Evolutionary conservation across 2,888 invertebrate genomes (phyloP), one percentile per base, ranked within the genome.

Genomic region (Mythimna vitellina): DNA sequence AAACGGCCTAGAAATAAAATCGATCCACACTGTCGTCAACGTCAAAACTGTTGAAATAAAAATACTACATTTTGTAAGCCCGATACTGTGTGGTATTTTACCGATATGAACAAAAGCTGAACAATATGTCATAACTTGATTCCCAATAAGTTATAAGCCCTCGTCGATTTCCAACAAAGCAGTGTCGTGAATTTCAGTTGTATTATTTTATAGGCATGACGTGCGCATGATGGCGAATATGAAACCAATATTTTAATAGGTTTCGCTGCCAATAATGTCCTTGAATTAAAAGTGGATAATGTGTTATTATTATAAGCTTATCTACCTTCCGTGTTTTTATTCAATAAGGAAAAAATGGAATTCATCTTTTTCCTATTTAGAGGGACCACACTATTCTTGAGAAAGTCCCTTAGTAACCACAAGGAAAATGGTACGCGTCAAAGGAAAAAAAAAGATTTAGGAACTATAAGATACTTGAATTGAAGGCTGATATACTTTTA

Each of bases 121-220:
- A 22, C 9, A 38, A 58, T 17, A 4, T n/a, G 8, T n/a, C 1
- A 8, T 3, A n/a, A 63, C 9, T 46, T 29, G 66, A 49, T 65
- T 75, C 10, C 35, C 20, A 65, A 29, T 75, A 29, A 32, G 42
- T 14, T 56, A 25, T 25, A 46, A 35, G 46, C 46, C 42, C 42
- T 42, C 38, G 29, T 38, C 29, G 29, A 32, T 49, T 35, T 20
- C 20, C 14, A 22, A 35, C 25, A 25, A 14, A 22, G 20, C 3
- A 9, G 42, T 6, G 10, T 42, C 4, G 7, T 46, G 42, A 25
- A 46, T 46, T 70, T 10, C 8, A 46, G 46, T 32, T n/a, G 12
- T 71, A 72, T 56, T 57, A 20, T 46, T 35, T 25, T 72, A 58
- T 35, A 22, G n/a, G 14, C 58, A 35, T 35, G 2, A 35, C 35